These are phyloP conservation scores for Ancistrus triradiatus DNA, from an alignment of 2,113 vertebrate genomes.

Conservation along the genomic window DNA sequence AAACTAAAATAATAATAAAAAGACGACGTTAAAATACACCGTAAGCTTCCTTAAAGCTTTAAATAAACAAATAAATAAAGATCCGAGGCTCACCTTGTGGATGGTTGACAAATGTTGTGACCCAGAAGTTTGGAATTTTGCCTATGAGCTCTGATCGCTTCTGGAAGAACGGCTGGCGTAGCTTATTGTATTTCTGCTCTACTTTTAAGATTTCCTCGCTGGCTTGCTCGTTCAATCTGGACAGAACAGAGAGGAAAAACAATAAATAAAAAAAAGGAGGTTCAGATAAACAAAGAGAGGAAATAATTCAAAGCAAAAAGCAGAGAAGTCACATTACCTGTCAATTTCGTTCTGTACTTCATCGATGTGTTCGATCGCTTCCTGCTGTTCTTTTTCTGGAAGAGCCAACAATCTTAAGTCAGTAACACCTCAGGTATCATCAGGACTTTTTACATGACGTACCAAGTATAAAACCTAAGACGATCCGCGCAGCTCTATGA, in stretches of 20 bases:
- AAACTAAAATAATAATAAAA: too few relatives aligned
- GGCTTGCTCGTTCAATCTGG: constrained; percentile 90
- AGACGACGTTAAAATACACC: background rate
- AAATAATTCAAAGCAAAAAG: background rate
- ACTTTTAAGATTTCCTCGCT: constrained; percentile 94
- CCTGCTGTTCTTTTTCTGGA: constrained; percentile 90
- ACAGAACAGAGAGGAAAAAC: background rate
- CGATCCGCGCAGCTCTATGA: too few relatives aligned
- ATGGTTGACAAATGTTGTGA: constrained; percentile 93
- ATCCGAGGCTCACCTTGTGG: constrained; percentile 74
- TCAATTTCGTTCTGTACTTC: constrained; percentile 97
- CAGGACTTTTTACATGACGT: too few relatives aligned
- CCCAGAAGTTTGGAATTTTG: constrained; percentile 93
- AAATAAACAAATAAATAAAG: too few relatives aligned
- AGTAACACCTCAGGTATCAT: too few relatives aligned
- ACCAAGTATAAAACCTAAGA: too few relatives aligned
- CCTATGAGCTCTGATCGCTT: constrained; percentile 93
- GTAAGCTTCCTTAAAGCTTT: too few relatives aligned
- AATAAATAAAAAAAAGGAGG: background rate
- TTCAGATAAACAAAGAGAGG: background rate
- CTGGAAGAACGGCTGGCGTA: constrained; percentile 91
- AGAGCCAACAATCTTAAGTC: too few relatives aligned
- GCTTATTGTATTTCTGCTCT: constrained; percentile 95
- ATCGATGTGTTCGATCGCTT: constrained; percentile 93
- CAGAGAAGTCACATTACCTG: constrained; percentile 67